phyloP scores from a whole-genome alignment of 2,113 vertebrate species.

The Pituophis catenifer region DNA sequence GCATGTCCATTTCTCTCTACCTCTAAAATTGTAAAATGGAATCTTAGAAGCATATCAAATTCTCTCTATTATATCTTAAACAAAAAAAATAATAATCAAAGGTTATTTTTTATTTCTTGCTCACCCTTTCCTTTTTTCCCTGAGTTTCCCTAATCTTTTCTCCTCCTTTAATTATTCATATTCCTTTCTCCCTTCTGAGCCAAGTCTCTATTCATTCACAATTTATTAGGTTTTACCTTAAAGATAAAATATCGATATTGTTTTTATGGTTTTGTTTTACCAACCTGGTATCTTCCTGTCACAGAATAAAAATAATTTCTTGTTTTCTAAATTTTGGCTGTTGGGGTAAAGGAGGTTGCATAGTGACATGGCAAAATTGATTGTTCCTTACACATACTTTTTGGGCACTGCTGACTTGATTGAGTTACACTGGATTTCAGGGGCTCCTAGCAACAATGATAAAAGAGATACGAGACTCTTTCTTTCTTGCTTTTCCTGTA shows the following conservation, averaged over 20 bases:
- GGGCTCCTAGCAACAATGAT: not conserved
- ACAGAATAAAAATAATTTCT: not conserved
- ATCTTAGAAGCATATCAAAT: not conserved
- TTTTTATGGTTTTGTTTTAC: not conserved
- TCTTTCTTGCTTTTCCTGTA: not conserved
- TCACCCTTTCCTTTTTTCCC: not conserved
- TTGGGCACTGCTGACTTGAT: not conserved
- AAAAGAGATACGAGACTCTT: not conserved
- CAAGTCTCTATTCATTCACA: not conserved
- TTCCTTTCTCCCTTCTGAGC: not conserved
- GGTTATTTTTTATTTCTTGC: not conserved
- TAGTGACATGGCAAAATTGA: not conserved
- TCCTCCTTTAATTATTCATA: not conserved
- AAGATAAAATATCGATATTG: not conserved
- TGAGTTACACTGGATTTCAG: not conserved
- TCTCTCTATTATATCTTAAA: not conserved
- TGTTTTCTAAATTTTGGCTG: not conserved
- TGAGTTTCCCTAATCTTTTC: not conserved
- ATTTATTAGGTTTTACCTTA: not conserved
- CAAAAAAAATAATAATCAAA: not conserved
- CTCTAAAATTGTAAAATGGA: not conserved
- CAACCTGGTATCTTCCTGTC: not conserved
- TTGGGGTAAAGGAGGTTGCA: not conserved
- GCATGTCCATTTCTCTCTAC: not conserved
- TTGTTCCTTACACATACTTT: not conserved